Evolutionary conservation across 2,888 invertebrate species (phyloP), one percentile per base, ranked within the genome.

Genomic region (Digitonthophagus gazella): DNA sequence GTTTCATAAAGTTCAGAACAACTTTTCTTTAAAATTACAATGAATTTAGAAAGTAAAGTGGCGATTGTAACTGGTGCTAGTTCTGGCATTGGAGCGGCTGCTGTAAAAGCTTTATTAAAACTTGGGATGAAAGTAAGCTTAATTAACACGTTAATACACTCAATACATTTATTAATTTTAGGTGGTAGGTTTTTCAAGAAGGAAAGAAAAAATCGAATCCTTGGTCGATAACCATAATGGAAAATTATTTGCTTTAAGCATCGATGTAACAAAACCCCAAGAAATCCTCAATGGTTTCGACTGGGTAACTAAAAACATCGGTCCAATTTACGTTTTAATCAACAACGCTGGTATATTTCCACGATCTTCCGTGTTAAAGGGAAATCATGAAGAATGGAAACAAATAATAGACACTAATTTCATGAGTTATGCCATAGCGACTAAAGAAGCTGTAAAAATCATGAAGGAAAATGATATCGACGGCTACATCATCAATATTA

Each of bases 131-230:
- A 57, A 16, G 57, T 57, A 57, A 8, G n/a, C 2, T 3, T 15
- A n/a, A n/a, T n/a, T n/a, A n/a, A n/a, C n/a, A n/a, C n/a, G n/a
- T n/a, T n/a, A n/a, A n/a, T n/a, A n/a, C n/a, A n/a, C n/a, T n/a
- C n/a, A n/a, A n/a, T n/a, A n/a, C n/a, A n/a, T n/a, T n/a, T n/a
- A n/a, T n/a, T 22, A 22, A 4, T 67, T 65, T 68, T 81, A 82
- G 68, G 88, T 88, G 11, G 69, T 64, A 57, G 71, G 71, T 14
- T 54, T 71, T 15, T 69, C 69, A 6, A 65, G 71, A 54, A 65
- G 71, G 19, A 65, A 64, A 16, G 71, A 67, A 58, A 58, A 44
- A 14, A 28, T 71, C 5, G 71, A 69, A 20, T 66, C 65, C 16
- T 54, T 67, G 19, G 28, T 15, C 1, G 64, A 69, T 4, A 67